phyloP scores from a whole-genome alignment of 1,140 invertebrate species.

The Sarcophaga peregrina region DNA sequence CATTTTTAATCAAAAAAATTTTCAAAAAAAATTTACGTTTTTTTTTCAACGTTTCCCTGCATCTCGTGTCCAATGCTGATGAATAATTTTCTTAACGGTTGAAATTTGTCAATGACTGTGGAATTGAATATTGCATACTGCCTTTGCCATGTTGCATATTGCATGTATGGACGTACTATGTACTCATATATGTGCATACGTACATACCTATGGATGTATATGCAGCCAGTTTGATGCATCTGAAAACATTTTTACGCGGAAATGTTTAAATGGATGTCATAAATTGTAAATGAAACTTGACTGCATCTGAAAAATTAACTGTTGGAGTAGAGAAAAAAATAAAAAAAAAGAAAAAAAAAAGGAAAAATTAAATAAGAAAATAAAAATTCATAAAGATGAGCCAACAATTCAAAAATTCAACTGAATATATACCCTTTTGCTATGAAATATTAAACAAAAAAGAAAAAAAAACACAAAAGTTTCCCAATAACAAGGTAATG shows the following conservation, averaged over 20 bases:
- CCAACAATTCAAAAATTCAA: not conserved
- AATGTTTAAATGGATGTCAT: slow-evolving; percentile 33
- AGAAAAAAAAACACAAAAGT: not conserved
- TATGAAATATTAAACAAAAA: too few relatives aligned
- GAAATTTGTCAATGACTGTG: slow-evolving; percentile 6
- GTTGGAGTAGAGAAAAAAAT: not conserved
- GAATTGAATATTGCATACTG: slow-evolving; percentile 32
- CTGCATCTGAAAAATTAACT: not conserved
- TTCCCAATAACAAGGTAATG: not conserved
- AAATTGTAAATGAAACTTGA: slow-evolving; percentile 32
- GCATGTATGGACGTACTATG: not conserved
- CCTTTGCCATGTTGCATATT: not conserved
- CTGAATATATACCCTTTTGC: not conserved
- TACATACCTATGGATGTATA: too few relatives aligned
- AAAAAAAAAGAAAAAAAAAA: not conserved
- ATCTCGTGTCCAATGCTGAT: not conserved
- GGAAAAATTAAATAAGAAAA: not conserved
- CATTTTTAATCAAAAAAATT: not conserved
- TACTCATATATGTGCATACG: too few relatives aligned
- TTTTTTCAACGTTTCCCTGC: not conserved
- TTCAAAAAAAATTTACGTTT: not conserved
- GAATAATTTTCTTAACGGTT: slow-evolving; percentile 18
- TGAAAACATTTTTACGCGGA: slow-evolving; percentile 30
- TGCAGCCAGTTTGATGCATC: slow-evolving; percentile 27
- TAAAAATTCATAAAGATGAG: too few relatives aligned